A percentile compares a stretch with the other conserved stretches of the same genome.
Conservation (phyloP, 2,113 vertebrate genomes). For the Scytalopus superciliaris region DNA sequence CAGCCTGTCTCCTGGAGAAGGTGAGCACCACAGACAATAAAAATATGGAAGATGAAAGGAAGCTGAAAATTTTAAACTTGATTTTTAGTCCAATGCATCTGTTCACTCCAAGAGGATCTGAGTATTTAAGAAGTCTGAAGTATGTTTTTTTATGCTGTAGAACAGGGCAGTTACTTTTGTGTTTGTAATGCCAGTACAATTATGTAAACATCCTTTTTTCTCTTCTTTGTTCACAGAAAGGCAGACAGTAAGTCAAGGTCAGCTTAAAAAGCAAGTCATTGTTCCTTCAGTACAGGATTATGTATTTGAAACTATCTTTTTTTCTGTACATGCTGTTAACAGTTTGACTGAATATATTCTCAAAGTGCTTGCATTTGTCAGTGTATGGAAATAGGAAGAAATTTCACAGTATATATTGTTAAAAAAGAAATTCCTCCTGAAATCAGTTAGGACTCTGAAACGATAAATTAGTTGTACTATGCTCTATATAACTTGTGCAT, state of each 20-base stretch:
- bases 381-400: not conserved
- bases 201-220: not conserved
- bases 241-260: not conserved
- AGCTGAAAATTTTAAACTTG: not conserved
- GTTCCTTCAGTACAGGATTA: not conserved
- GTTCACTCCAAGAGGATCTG: not conserved
- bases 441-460: not conserved
- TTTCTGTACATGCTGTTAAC: not conserved
- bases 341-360: not conserved
- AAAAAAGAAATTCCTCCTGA: not conserved
- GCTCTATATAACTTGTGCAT: not conserved
- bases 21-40: not conserved
- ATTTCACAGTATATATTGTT: not conserved
- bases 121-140: not conserved
- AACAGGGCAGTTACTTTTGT: not conserved
- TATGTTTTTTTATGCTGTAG: not conserved
- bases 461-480: not conserved
- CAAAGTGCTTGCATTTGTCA: not conserved
- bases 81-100: constrained; percentile 15
- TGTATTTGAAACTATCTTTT: not conserved
- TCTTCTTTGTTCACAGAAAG: not conserved
- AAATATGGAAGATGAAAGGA: constrained; percentile 13
- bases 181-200: not conserved
- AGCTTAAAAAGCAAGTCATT: not conserved
- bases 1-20: not conserved